phyloP scores from a whole-genome alignment of 2,797 vertebrate species.

The Epinephelus awoara region DNA sequence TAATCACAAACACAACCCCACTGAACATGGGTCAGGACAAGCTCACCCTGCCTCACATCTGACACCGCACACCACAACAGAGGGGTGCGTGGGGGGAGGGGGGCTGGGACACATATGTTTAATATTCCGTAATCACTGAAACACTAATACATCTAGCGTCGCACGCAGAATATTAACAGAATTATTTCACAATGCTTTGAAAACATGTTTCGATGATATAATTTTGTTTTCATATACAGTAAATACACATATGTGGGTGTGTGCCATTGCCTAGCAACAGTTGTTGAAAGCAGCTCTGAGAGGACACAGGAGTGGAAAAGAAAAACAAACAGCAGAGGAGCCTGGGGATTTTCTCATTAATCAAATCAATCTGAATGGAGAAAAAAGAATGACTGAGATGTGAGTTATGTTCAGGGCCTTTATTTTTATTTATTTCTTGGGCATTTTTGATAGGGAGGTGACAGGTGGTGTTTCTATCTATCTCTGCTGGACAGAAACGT shows the following conservation, averaged over 20 bases:
- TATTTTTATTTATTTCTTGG: neutral
- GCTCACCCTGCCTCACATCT: constrained; percentile 15
- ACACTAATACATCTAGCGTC: neutral
- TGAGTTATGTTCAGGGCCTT: neutral
- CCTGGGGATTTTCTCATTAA: neutral
- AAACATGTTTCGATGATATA: neutral
- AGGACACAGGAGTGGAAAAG: neutral
- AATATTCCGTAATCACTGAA: neutral
- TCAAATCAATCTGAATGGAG: neutral
- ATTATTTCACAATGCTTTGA: neutral
- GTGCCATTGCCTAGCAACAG: no score
- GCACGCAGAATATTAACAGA: neutral
- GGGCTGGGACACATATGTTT: neutral
- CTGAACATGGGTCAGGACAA: constrained; percentile 15
- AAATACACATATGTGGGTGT: neutral
- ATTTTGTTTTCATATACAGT: neutral
- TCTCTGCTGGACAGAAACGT: no score
- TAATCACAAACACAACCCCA: constrained; percentile 35
- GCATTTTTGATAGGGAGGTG: no score
- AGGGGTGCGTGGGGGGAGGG: neutral
- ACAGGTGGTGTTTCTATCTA: neutral
- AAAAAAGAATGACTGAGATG: neutral
- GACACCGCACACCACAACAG: neutral
- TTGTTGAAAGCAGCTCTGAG: neutral
- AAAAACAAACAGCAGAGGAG: neutral